Base-by-base conservation (phyloP, 2,888 invertebrate genomes). In the Drosophila mayaguana region DNA sequence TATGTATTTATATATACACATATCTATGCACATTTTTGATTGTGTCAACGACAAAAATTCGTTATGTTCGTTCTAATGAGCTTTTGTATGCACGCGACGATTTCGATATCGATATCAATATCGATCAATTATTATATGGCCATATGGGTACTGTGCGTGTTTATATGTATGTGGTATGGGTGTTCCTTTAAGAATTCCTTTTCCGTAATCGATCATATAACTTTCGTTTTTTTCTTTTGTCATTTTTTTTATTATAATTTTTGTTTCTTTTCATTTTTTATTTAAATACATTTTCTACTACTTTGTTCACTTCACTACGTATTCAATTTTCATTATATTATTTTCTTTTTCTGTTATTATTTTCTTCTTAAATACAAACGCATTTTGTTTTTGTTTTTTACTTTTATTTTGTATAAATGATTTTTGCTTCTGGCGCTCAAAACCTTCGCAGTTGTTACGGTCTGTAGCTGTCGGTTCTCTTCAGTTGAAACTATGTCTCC, bases 371-470 rank as follows among this genome's bases (percentile, higher is more conserved):
- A 83, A 88, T 88, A 88, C 80, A 83, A 83, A 83, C 83, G 86
- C 86, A 85, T 43, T 85, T 81, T 81, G 38, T 62, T 65, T 59
- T 66, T 62, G 46, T 66, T 72, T 76, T 75, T 72, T 22, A 65
- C 51, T 63, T 80, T 80, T 80, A 72, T 80, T 84, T 85, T 84
- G 70, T 85, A 84, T 80, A 84, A 84, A 84, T 88, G 88, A 83
- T 83, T 83, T 82, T 83, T 77, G 75, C 88, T 80, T 80, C 72
- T 78, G 78, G 77, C 75, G 83, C 72, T 75, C 75, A 82, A 74
- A 85, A 82, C 78, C 80, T 80, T 78, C 84, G 82, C 63, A 69
- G 62, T 74, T 78, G 63, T 69, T 66, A 57, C 70, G 82, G 75
- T 84, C 79, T 77, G 71, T 78, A 75, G 71, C 76, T 76, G 64